Conservation (phyloP, 2,797 vertebrate genomes). For the Bucorvus abyssinicus region DNA sequence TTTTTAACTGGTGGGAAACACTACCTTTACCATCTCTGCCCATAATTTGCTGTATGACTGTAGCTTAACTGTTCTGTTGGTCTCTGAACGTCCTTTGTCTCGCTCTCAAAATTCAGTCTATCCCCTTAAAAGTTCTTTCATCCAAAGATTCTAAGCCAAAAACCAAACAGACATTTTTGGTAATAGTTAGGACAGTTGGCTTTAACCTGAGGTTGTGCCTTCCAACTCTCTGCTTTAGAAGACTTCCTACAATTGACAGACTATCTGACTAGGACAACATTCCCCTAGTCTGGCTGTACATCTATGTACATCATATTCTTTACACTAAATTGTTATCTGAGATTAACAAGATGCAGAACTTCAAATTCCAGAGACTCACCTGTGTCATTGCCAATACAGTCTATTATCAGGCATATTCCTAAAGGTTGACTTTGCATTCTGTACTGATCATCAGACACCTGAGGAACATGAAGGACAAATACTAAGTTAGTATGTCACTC, state of each 20-base stretch:
- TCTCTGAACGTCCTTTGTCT: neutral
- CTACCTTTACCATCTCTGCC: neutral
- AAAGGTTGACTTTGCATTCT: slow-evolving; percentile 78
- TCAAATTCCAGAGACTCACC: slow-evolving; percentile 75
- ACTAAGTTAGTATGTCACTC: neutral
- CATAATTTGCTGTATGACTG: neutral
- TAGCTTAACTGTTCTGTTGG: neutral
- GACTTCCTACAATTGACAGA: neutral
- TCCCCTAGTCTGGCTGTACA: neutral
- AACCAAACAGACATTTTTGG: neutral
- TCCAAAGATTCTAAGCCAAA: neutral
- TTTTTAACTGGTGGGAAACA: neutral
- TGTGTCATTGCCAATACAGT: slow-evolving; percentile 87
- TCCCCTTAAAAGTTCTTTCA: neutral
- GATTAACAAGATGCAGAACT: neutral
- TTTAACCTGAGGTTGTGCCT: neutral
- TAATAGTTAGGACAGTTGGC: neutral
- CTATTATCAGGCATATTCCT: slow-evolving; percentile 90
- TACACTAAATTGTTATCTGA: neutral
- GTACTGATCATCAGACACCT: slow-evolving; percentile 77
- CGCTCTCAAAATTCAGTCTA: neutral
- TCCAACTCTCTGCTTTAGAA: neutral
- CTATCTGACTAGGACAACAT: neutral
- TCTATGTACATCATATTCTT: neutral
- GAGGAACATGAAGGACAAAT: slow-evolving; percentile 24